A percentile compares a stretch with the other conserved stretches of the same genome.
phyloP scores from a whole-genome alignment of 1,140 invertebrate genomes.

The Glossosoma conforme region DNA sequence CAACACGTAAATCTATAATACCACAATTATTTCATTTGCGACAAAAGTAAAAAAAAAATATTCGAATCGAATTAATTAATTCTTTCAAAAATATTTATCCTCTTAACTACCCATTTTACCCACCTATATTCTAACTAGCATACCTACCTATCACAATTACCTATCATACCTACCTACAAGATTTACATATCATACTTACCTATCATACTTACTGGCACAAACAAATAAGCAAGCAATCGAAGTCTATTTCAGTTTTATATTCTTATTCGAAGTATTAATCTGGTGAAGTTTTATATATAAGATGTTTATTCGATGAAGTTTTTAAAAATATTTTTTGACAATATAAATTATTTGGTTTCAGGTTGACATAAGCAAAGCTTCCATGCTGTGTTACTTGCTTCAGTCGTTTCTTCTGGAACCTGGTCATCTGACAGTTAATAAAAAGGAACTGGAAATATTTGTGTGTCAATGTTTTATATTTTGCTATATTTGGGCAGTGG shows the following conservation, averaged over 20 bases:
- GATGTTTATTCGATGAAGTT: not conserved
- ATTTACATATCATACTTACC: no score
- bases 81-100: no score
- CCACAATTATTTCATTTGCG: no score
- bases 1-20: no score
- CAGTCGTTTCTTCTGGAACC: slow-evolving; percentile 59
- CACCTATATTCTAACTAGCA: no score
- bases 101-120: no score
- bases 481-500: slow-evolving; percentile 74
- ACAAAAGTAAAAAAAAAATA: no score
- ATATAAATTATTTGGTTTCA: slow-evolving; percentile 42
- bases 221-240: not conserved
- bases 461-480: slow-evolving; percentile 69
- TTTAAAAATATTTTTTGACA: not conserved
- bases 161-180: no score
- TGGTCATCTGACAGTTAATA: slow-evolving; percentile 51
- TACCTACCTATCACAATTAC: no score
- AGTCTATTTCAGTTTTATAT: not conserved
- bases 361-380: slow-evolving; percentile 77
- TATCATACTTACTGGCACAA: not conserved
- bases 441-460: slow-evolving; percentile 55
- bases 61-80: no score
- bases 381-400: slow-evolving; percentile 66
- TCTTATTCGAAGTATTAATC: slow-evolving; percentile 1
- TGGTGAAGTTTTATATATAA: slow-evolving; percentile 1